A percentile compares a stretch with the other conserved stretches of the same genome.
phyloP scores from a whole-genome alignment of 2,888 invertebrate genomes.

The Cerastis leucographa region DNA sequence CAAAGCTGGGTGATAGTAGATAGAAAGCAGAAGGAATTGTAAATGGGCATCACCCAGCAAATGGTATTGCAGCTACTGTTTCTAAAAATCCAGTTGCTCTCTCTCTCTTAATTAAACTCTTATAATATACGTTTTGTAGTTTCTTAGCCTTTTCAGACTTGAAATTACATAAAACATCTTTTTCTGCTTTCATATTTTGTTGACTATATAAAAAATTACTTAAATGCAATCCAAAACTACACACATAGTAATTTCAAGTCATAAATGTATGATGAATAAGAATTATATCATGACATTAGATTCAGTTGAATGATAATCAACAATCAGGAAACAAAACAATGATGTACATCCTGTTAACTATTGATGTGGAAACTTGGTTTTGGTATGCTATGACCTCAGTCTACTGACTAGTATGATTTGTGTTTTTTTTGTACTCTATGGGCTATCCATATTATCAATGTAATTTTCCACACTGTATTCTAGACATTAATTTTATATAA shows the following conservation, averaged over 20 bases:
- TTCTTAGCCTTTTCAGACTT: not conserved
- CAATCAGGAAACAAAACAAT: slow-evolving; percentile 32
- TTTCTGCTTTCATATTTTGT: not conserved
- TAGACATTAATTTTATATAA: not conserved
- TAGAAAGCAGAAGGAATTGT: not conserved
- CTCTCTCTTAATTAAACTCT: not conserved
- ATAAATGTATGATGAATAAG: not conserved
- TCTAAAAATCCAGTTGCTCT: not conserved
- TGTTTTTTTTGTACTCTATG: not conserved
- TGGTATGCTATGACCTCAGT: not conserved
- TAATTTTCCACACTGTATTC: not conserved
- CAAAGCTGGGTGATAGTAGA: too few relatives aligned
- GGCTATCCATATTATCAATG: not conserved
- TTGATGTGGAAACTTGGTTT: slow-evolving; percentile 35
- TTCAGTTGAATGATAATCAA: slow-evolving; percentile 46
- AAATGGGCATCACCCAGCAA: not conserved
- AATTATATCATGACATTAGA: not conserved
- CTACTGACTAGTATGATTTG: not conserved
- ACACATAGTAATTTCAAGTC: not conserved
- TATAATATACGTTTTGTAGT: not conserved
- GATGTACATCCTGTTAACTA: slow-evolving; percentile 28
- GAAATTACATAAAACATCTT: not conserved
- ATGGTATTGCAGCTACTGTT: not conserved
- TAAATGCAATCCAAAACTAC: not conserved
- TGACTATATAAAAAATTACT: not conserved